A percentile compares a stretch with the other conserved stretches of the same genome.
These are phyloP conservation scores for Ginglymostoma cirratum DNA, from an alignment of 2,113 vertebrate species.

Conservation along the genomic window DNA sequence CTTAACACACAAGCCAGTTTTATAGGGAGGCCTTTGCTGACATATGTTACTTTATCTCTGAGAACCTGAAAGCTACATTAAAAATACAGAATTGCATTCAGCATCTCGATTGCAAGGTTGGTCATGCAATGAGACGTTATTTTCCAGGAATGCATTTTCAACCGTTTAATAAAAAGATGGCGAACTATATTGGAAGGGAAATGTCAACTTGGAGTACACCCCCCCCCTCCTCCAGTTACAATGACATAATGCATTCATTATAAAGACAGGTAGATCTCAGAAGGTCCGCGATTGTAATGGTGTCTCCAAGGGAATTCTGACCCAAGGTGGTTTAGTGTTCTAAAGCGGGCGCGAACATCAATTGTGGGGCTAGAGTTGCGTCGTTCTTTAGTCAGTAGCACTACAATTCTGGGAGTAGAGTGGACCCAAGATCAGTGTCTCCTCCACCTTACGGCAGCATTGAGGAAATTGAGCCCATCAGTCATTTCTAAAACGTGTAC, in stretches of 20 bases:
- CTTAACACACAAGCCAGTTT: not conserved
- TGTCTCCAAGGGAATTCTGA: not conserved
- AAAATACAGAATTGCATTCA: not conserved
- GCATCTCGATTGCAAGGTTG: not conserved
- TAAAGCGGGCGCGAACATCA: too few relatives aligned
- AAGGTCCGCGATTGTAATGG: too few relatives aligned
- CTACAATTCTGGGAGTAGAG: not conserved
- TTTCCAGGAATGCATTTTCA: not conserved
- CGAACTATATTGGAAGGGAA: not conserved
- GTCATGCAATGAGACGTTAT: not conserved
- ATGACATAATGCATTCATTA: not conserved
- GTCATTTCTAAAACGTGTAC: not conserved
- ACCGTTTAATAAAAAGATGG: not conserved
- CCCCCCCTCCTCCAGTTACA: not conserved
- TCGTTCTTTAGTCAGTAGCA: not conserved
- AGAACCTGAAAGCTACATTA: not conserved
- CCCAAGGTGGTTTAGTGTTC: not conserved
- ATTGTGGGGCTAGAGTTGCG: not conserved
- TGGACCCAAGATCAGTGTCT: not conserved
- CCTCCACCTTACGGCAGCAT: not conserved
- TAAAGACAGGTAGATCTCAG: not conserved
- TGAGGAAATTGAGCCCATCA: not conserved
- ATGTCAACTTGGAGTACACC: not conserved
- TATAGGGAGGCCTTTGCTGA: not conserved
- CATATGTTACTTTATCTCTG: not conserved